phyloP scores from a whole-genome alignment of 2,113 vertebrate genomes.

The Cheirogaleus medius region DNA sequence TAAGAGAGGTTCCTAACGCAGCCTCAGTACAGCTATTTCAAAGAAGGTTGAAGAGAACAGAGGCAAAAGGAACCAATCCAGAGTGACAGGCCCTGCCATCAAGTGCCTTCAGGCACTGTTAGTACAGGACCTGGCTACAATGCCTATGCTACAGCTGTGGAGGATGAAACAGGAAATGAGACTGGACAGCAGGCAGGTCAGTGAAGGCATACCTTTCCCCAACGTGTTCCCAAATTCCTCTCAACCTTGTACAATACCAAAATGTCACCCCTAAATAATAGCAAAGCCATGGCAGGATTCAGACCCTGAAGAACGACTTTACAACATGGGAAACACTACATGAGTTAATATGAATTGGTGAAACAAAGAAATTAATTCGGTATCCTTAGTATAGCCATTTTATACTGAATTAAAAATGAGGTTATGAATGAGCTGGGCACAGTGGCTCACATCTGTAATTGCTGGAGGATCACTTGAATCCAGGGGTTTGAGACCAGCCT shows the following conservation, averaged over 20 bases:
- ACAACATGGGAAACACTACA: background rate
- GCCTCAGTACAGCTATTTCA: background rate
- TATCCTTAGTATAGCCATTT: background rate
- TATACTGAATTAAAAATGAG: slow-evolving; percentile 27
- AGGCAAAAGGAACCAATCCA: background rate
- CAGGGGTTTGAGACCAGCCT: too few species aligned
- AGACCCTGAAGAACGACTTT: slow-evolving; percentile 8
- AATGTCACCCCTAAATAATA: background rate
- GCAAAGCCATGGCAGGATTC: background rate
- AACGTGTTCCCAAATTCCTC: background rate
- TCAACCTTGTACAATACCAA: slow-evolving; percentile 29
- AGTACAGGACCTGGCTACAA: background rate
- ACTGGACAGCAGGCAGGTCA: background rate
- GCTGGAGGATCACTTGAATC: too few species aligned
- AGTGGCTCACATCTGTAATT: too few species aligned
- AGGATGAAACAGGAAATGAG: background rate
- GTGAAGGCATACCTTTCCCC: background rate
- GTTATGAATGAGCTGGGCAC: background rate
- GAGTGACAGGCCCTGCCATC: background rate
- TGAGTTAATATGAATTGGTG: slow-evolving; percentile 3
- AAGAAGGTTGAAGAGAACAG: background rate
- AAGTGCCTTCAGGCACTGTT: background rate
- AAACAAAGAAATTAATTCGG: background rate
- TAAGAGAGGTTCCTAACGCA: background rate
- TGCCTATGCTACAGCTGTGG: background rate